Evolutionary conservation across 2,797 vertebrate genomes (phyloP), one percentile per base, ranked within the genome.

Genomic region (Lacerta viridis): DNA sequence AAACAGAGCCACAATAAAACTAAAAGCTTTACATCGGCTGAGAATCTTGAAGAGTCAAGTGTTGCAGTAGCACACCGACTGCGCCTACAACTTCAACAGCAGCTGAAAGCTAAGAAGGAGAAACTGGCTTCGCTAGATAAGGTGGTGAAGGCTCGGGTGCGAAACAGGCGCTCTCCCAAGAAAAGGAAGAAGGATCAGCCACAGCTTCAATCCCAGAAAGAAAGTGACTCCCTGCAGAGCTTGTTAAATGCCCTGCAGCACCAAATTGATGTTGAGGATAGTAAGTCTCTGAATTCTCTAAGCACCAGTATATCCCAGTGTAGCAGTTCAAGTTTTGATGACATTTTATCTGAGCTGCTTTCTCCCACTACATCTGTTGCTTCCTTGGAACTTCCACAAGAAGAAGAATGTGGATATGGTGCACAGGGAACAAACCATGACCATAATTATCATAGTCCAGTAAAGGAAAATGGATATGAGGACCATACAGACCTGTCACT

Each of bases 61-160:
- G 94, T 93, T 9, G 93, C 94, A 61, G 95, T 97, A 89, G 97
- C 98, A 10, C 98, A 97, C 50, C 96, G 95, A 39, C 98, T 99
- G 88, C 96, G 99, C 71, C 92, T 98, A 7, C 98, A 98, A 93
- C 97, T 99, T 27, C 91, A 98, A 61, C 99, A 98, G 96, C 98
- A 98, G 76, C 97, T 99, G 8, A 98, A 98, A 88, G 98, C 98
- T 20, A 99, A 99, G 96, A 99, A 99, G 95, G 98, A 98, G 95
- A 98, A 98, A 92, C 95, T 99, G 17, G 98, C 98, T 2, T 96
- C 97, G 8, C 94, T 99, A 69, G 97, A 98, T 64, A 91, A 94
- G 64, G 80, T 98, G 81, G 94, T 92, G 79, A 94, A 88, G 55
- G 90, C 95, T 92, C 94, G 95, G 83, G 75, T 76, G 3, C 92